Base-by-base conservation (phyloP, 2,888 invertebrate species). In the Petrolisthes manimaculis region DNA sequence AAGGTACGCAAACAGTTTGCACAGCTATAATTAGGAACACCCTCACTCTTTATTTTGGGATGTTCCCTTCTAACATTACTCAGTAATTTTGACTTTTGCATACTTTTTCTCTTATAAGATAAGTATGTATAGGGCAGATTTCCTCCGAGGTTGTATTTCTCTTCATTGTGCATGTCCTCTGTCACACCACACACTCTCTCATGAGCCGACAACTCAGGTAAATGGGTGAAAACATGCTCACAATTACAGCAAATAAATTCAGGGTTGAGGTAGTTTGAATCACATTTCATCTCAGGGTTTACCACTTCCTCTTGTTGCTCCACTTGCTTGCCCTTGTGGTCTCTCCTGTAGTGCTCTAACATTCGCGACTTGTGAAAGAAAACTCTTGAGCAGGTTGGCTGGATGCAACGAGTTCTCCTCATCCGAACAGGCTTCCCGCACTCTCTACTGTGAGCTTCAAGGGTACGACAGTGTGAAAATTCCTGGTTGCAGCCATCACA, bases 301-400 rank as follows among this genome's bases (percentile, higher is more conserved):
- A 2, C 67, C 18, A 14, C 67, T 61, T 14, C 67, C 67, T 61
- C 67, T 18, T 14, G 9, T 61, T 61, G 12, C 67, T 61, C 67
- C 67, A 14, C 83, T 53, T 37, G 51, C 71, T 71, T 55, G 24
- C 21, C 54, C 18, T 24, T 21, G 54, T 83, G 83, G 4, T 83
- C 55, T 54, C 54, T 83, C 12, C 71, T 71, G 54, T 54, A 83
- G 53, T 83, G 83, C 21, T 83, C 83, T n/a, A 83, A 71, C 83
- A 83, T 83, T n/a, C 71, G 83, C 21, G 71, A 83, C 21, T 83
- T 83, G 21, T 83, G 71, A 51, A 71, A 71, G 83, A 83, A 83
- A 51, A 53, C 54, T 54, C 53, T 54, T 5, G 69, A 6, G 53
- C 83, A 83, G 18, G 74, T n/a, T 21, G 83, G 83, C 8, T 71